Evolutionary conservation across 2,888 invertebrate species (phyloP).

Genomic region (Troilus luridus): DNA sequence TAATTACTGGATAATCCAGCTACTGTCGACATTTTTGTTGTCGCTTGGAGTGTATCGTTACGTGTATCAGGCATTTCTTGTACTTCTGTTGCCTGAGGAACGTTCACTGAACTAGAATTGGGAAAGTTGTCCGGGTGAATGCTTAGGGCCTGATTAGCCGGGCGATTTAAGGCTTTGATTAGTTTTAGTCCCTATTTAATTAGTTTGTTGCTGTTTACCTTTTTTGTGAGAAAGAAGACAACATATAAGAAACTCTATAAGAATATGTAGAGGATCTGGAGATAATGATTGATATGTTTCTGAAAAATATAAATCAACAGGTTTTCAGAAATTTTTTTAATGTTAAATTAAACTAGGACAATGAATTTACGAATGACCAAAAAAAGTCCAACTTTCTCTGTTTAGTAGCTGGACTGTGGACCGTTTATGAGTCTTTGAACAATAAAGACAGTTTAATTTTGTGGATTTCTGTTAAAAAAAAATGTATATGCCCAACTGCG

Average conservation of each 20-base stretch:
- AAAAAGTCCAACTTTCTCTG: too few relatives aligned
- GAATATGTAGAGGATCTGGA: too few relatives aligned
- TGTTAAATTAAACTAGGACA: too few relatives aligned
- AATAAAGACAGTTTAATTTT: too few relatives aligned
- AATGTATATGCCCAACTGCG: too few relatives aligned
- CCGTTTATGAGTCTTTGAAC: too few relatives aligned
- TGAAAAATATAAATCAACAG: too few relatives aligned
- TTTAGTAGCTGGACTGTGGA: too few relatives aligned
- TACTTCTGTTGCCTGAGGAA: background rate
- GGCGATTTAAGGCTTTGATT: constrained; percentile 32
- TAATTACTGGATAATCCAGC: background rate
- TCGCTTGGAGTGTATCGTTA: background rate
- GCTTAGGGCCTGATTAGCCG: background rate
- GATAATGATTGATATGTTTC: too few relatives aligned
- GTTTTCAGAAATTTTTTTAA: too few relatives aligned
- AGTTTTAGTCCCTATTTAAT: background rate
- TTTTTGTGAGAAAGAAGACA: background rate
- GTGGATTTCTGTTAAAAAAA: too few relatives aligned
- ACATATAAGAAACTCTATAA: background rate
- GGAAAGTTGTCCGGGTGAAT: constrained; percentile 29
- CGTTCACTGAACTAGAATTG: background rate
- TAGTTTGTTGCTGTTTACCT: background rate
- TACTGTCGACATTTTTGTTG: background rate
- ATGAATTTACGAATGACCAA: too few relatives aligned
- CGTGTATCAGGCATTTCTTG: background rate